Percentiles rank a stretch among this genome's conserved stretches.
Evolutionary conservation across 1,140 invertebrate genomes (phyloP).

Genomic region (Panagrolaimus sp.): DNA sequence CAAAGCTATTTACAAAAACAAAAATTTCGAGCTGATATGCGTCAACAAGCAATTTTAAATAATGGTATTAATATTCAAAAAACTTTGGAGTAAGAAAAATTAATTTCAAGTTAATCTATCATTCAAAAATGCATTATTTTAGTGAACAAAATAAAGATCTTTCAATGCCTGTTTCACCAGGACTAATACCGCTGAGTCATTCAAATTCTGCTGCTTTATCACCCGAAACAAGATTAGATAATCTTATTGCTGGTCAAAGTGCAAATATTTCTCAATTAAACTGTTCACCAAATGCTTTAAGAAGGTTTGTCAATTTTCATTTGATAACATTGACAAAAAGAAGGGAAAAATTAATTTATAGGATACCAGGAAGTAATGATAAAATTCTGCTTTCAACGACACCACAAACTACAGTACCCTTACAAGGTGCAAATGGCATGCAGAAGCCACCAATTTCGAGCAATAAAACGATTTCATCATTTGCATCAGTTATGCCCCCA

Average conservation of each 20-base stretch:
- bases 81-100: not conserved
- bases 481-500: not conserved
- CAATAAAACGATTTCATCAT: not conserved
- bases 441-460: not conserved
- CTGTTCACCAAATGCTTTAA: not conserved
- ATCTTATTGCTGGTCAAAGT: conserved; percentile 11
- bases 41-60: conserved; percentile 6
- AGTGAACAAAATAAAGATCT: too few relatives aligned
- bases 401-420: conserved; percentile 4
- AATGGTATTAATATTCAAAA: not conserved
- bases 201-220: not conserved
- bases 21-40: conserved; percentile 51
- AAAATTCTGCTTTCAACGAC: not conserved
- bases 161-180: not conserved
- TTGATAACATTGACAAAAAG: not conserved
- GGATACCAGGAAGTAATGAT: not conserved
- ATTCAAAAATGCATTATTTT: not conserved
- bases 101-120: not conserved
- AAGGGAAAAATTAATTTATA: not conserved
- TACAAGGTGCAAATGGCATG: conserved; percentile 12
- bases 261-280: not conserved
- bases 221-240: not conserved
- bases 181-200: not conserved
- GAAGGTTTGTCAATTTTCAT: not conserved
- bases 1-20: conserved; percentile 69